These are phyloP conservation scores for Gortyna flavago DNA, from an alignment of 2,888 invertebrate genomes.

Conservation along the genomic window DNA sequence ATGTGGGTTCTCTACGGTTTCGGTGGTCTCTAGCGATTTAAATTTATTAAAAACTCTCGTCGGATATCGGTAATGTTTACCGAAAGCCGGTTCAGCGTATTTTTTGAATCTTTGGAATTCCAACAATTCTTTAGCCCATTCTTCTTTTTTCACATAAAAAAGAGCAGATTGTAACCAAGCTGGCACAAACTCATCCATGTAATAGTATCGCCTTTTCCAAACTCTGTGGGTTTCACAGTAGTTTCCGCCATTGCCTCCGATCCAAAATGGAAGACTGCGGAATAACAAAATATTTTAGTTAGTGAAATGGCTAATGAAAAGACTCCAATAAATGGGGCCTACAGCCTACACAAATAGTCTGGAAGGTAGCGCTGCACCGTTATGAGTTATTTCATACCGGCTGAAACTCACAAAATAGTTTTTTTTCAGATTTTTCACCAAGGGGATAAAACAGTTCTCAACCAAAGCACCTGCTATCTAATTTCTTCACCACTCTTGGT, in stretches of 20 bases:
- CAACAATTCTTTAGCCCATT: constrained; percentile 77
- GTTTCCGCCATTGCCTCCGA: constrained; percentile 74
- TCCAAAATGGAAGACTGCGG: constrained; percentile 77
- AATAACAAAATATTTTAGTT: background rate
- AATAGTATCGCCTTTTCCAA: constrained; percentile 79
- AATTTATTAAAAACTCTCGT: constrained; percentile 70
- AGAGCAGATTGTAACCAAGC: constrained; percentile 74
- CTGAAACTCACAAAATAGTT: background rate
- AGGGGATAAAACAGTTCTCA: background rate
- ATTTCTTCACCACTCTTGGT: background rate
- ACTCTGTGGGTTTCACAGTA: constrained; percentile 77
- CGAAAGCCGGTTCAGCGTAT: constrained; percentile 78
- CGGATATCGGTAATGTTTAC: constrained; percentile 77
- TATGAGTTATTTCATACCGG: background rate
- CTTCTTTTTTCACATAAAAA: constrained; percentile 73
- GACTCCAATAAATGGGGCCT: background rate
- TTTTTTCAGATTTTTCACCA: background rate
- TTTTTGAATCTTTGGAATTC: constrained; percentile 75
- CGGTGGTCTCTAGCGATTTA: constrained; percentile 69
- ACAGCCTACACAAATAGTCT: background rate
- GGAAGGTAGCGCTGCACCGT: background rate
- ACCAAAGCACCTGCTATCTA: background rate
- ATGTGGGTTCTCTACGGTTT: constrained; percentile 39
- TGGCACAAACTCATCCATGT: constrained; percentile 80
- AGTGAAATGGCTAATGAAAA: background rate